Evolutionary conservation across 1,140 invertebrate species (phyloP).

Genomic region (Heliconius eleuchia): DNA sequence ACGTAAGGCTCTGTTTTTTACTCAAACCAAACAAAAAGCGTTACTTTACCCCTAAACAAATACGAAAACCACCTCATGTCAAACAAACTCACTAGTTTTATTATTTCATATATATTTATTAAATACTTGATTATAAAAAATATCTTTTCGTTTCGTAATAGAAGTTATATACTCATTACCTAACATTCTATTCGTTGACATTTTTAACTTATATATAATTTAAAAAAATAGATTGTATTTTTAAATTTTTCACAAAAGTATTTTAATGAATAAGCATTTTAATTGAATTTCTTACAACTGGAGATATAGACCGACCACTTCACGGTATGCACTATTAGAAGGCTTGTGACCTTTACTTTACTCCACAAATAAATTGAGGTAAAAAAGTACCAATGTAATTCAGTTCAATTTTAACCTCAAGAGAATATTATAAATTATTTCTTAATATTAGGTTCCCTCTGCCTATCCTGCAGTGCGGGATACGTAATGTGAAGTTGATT

Average conservation of each 20-base stretch:
- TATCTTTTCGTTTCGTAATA: background rate
- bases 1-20: no score
- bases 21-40: no score
- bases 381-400: background rate
- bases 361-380: background rate
- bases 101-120: background rate
- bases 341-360: conserved; percentile 9
- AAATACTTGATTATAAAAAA: background rate
- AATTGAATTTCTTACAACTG: background rate
- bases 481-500: no score
- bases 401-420: background rate
- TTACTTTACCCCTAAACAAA: no score
- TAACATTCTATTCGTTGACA: background rate
- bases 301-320: background rate
- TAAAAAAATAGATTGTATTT: no score
- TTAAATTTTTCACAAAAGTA: background rate
- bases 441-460: no score
- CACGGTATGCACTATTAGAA: conserved; percentile 10
- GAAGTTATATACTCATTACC: background rate
- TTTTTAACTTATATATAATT: background rate
- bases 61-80: no score
- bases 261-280: background rate
- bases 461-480: no score
- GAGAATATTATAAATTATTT: background rate
- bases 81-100: no score